Conservation (phyloP, 2,888 invertebrate species). For the Platycnemis pennipes region DNA sequence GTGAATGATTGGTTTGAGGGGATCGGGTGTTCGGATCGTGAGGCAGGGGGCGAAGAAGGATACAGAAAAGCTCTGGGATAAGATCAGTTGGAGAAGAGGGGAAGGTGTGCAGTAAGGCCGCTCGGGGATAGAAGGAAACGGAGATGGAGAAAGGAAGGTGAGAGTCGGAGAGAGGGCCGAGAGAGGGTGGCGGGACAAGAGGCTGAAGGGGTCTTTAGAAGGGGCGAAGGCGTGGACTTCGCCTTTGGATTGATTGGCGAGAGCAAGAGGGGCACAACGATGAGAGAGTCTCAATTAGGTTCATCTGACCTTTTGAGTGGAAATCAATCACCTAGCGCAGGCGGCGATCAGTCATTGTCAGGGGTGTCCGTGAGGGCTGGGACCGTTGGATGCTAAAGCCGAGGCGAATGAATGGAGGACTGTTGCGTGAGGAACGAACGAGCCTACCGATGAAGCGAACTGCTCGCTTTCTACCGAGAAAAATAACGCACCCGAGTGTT, state of each 20-base stretch:
- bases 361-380: neutral
- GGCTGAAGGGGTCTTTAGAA: no score
- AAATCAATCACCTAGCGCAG: slow-evolving; percentile 45
- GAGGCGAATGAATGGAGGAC: neutral
- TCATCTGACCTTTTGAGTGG: slow-evolving; percentile 46
- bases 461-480: no score
- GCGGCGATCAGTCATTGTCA: slow-evolving; percentile 53
- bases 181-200: no score
- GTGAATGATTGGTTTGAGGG: neutral
- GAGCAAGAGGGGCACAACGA: neutral
- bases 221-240: neutral
- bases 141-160: no score
- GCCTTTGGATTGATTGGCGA: neutral
- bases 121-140: no score
- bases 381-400: neutral
- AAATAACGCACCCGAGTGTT: no score
- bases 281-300: slow-evolving; percentile 62
- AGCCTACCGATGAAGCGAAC: neutral
- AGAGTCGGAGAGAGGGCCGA: no score
- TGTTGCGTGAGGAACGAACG: neutral
- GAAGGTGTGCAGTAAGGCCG: no score
- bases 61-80: neutral
- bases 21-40: neutral
- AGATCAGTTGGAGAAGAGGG: no score
- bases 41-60: neutral